Evolutionary conservation across 2,113 vertebrate genomes (phyloP).

Genomic region (Scomber scombrus): DNA sequence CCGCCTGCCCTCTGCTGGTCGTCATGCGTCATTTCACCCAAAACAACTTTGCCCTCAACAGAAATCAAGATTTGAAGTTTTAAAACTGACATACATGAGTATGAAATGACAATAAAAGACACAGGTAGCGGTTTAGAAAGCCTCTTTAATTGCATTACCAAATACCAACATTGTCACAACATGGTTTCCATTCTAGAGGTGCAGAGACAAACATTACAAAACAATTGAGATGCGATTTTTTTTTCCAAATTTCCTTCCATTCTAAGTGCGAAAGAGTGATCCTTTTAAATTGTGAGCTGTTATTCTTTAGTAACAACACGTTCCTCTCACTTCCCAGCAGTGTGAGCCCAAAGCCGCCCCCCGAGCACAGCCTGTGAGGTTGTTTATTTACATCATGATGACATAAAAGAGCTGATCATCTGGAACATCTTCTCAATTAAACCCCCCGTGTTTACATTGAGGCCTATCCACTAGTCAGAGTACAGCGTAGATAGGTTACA

Average conservation of each 20-base stretch:
- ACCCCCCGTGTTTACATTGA: not conserved
- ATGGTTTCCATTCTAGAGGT: slow-evolving; percentile 75
- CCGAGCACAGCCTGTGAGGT: slow-evolving; percentile 66
- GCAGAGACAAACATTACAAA: slow-evolving; percentile 71
- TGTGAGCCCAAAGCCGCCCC: slow-evolving; percentile 79
- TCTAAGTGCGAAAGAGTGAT: slow-evolving; percentile 59
- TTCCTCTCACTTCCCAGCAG: slow-evolving; percentile 86
- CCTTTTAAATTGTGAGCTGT: slow-evolving; percentile 52
- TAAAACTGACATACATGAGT: not conserved
- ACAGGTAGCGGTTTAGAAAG: slow-evolving; percentile 77
- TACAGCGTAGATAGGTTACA: slow-evolving; percentile 10
- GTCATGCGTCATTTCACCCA: not conserved
- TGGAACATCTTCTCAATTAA: not conserved
- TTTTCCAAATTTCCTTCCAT: slow-evolving; percentile 39
- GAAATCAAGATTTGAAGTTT: not conserved
- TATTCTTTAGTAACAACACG: slow-evolving; percentile 58
- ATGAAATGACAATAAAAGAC: not conserved
- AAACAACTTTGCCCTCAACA: not conserved
- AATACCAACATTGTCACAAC: slow-evolving; percentile 78
- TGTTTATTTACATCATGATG: not conserved
- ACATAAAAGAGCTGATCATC: slow-evolving; percentile 11
- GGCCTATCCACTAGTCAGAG: not conserved
- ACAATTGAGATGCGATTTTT: slow-evolving; percentile 54
- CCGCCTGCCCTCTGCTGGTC: slow-evolving; percentile 54
- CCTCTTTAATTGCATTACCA: slow-evolving; percentile 81